Percentiles rank a stretch among this genome's conserved stretches.
These are phyloP conservation scores for Ennomos quercinarius DNA, from an alignment of 2,888 invertebrate genomes.

Conservation along the genomic window DNA sequence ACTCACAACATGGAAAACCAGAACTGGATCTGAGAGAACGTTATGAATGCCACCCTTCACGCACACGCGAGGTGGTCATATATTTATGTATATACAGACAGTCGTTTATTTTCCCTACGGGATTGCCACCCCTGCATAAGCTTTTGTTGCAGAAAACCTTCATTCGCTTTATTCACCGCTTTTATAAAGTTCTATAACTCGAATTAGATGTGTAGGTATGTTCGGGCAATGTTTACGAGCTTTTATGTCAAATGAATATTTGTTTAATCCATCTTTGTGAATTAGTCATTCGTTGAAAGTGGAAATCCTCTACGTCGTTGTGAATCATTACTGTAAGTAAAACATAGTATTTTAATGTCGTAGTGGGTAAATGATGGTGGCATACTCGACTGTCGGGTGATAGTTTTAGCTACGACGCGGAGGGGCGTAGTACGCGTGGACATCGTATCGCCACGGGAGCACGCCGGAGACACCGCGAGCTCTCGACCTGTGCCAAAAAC, in stretches of 20 bases:
- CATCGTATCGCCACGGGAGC: conserved; percentile 6
- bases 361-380: conserved; percentile 14
- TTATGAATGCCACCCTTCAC: conserved; percentile 28
- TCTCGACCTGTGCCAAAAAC: conserved; percentile 71
- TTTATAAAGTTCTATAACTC: conserved; percentile 28
- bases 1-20: conserved; percentile 14
- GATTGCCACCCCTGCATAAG: conserved; percentile 26
- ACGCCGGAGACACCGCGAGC: conserved; percentile 65
- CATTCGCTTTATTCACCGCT: conserved; percentile 28
- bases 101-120: conserved; percentile 30
- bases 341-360: conserved; percentile 19
- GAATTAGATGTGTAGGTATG: conserved; percentile 23
- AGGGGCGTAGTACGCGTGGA: conserved; percentile 27
- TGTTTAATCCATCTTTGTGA: conserved; percentile 5
- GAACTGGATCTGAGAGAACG: not conserved
- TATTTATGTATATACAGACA: conserved; percentile 12
- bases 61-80: conserved; percentile 28
- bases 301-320: conserved; percentile 1
- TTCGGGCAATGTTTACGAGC: conserved; percentile 24
- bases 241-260: conserved; percentile 21
- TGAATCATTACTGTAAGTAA: conserved; percentile 22
- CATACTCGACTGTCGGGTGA: conserved; percentile 1
- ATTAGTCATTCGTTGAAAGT: conserved; percentile 15
- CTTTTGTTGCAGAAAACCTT: conserved; percentile 31
- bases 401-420: conserved; percentile 26